phyloP scores from a whole-genome alignment of 2,888 invertebrate species.

The Drosophila incognita region DNA sequence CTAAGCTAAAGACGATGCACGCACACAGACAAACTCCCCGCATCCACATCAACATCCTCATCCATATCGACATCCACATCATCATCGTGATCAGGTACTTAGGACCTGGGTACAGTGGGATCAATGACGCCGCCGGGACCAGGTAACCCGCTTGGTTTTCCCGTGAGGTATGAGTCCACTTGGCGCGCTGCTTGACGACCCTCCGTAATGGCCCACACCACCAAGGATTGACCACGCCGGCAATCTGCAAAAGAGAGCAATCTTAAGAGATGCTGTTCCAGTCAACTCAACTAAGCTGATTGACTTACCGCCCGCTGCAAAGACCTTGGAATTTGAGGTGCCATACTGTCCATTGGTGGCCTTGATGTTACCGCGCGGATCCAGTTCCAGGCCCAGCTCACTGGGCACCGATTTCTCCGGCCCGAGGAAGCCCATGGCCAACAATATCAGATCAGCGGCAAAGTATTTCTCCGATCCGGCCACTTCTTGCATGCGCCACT shows the following conservation, averaged over 20 bases:
- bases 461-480: constrained; percentile 91
- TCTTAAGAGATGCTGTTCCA: neutral
- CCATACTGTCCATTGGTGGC: constrained; percentile 91
- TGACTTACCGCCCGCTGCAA: constrained; percentile 95
- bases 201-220: constrained; percentile 99
- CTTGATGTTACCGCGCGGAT: constrained; percentile 96
- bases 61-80: constrained; percentile 20
- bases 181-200: constrained; percentile 99
- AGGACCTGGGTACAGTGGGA: constrained; percentile 64
- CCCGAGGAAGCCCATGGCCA: constrained; percentile 99
- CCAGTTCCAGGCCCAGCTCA: constrained; percentile 92
- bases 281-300: neutral
- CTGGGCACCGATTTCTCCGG: constrained; percentile 95
- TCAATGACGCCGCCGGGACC: constrained; percentile 95
- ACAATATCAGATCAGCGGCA: constrained; percentile 95
- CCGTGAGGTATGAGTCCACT: constrained; percentile 93
- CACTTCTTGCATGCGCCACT: constrained; percentile 97
- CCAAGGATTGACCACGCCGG: constrained; percentile 98
- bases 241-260: constrained; percentile 89
- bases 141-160: constrained; percentile 91
- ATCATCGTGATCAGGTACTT: constrained; percentile 40
- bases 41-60: constrained; percentile 29
- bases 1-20: constrained; percentile 73
- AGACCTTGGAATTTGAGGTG: constrained; percentile 93
- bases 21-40: constrained; percentile 58